Evolutionary conservation across 1,140 invertebrate species (phyloP).

Genomic region (Nephotettix cincticeps): DNA sequence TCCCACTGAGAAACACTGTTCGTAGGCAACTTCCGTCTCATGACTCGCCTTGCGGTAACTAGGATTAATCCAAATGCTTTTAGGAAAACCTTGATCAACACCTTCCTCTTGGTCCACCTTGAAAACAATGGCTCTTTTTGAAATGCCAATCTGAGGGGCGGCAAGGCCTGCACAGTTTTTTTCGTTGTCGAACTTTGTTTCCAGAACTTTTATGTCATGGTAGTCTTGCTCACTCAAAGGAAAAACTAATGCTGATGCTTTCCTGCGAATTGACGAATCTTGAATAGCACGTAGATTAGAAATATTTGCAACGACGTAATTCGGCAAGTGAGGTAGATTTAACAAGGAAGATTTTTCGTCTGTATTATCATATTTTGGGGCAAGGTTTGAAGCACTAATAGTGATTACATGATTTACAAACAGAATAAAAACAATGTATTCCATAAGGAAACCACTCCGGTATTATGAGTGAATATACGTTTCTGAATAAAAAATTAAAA

Average conservation of each 20-base stretch:
- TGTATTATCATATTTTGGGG: too few species aligned
- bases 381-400: too few species aligned
- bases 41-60: background rate
- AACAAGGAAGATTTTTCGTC: background rate
- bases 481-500: too few species aligned
- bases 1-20: background rate
- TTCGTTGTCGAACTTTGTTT: background rate
- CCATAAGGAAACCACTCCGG: too few species aligned
- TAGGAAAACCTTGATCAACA: background rate
- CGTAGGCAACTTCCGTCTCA: background rate
- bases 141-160: conserved; percentile 1
- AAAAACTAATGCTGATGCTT: background rate
- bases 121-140: background rate
- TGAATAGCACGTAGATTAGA: background rate
- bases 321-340: background rate
- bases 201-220: conserved; percentile 1
- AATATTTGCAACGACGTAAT: conserved; percentile 1
- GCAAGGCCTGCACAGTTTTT: conserved; percentile 20
- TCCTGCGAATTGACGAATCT: background rate
- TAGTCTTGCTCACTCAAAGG: background rate
- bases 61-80: background rate
- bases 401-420: too few species aligned
- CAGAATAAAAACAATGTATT: too few species aligned
- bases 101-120: conserved; percentile 30
- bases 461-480: too few species aligned